phyloP scores from a whole-genome alignment of 2,113 vertebrate species.

The Salminus brasiliensis region DNA sequence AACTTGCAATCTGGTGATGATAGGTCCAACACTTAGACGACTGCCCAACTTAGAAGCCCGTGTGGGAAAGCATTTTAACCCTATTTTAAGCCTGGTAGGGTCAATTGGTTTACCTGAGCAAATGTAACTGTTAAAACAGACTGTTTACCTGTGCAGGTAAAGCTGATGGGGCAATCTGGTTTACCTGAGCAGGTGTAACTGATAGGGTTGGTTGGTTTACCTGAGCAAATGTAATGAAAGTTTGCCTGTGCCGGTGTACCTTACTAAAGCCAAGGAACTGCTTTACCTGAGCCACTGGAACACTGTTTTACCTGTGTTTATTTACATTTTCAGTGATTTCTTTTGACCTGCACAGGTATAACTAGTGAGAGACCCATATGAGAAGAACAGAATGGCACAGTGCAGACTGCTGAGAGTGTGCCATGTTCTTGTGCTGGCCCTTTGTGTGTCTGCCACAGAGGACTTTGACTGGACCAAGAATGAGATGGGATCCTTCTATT shows the following conservation, averaged over 20 bases:
- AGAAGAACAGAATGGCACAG: constrained; percentile 54
- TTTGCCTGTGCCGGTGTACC: constrained; percentile 49
- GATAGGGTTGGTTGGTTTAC: neutral
- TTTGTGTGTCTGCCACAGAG: constrained; percentile 58
- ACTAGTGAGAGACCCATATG: constrained; percentile 47
- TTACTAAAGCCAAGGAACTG: neutral
- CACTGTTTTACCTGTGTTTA: neutral
- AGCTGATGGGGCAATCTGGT: constrained; percentile 25
- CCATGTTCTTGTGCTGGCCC: constrained; percentile 63
- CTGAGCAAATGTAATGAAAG: neutral
- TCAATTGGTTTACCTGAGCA: neutral
- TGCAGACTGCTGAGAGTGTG: constrained; percentile 47
- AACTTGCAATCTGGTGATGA: no score
- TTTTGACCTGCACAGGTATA: constrained; percentile 52
- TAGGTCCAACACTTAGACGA: neutral
- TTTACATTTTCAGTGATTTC: no score
- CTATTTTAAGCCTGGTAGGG: no score
- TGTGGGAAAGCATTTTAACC: no score
- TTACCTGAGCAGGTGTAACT: neutral
- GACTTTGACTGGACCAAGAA: constrained; percentile 82
- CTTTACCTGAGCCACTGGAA: no score
- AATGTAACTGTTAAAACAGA: neutral
- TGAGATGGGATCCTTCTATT: constrained; percentile 82
- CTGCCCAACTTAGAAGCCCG: neutral
- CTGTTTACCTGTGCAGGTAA: constrained; percentile 53